Percentiles rank a stretch among this genome's conserved stretches.
These are phyloP conservation scores for Arbacia lixula DNA, from an alignment of 53 echinoderm and acorn worm genomes.

Conservation along the genomic window DNA sequence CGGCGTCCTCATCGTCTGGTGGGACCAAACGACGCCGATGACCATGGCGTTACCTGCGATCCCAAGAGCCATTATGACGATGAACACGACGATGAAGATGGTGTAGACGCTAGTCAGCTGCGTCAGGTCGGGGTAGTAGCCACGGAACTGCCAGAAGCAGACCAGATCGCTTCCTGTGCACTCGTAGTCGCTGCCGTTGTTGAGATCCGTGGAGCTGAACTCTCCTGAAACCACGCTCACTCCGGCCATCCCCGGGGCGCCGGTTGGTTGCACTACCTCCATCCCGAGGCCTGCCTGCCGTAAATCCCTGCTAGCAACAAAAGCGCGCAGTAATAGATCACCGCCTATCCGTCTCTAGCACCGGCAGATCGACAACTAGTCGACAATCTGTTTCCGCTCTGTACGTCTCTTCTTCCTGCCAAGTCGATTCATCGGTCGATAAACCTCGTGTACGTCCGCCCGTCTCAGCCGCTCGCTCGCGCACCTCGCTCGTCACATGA, in stretches of 20 bases:
- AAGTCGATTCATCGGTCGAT: no score
- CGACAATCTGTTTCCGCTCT: no score
- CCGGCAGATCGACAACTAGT: no score
- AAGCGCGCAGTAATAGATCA: no score
- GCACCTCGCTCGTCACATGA: no score
- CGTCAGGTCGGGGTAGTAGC: constrained; percentile 73
- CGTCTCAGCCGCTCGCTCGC: no score
- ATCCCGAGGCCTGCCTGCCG: no score
- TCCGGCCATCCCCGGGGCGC: background rate
- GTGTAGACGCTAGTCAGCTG: constrained; percentile 74
- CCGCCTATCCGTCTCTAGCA: no score
- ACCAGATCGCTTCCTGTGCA: background rate
- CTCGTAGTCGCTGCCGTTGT: background rate
- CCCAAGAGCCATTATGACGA: constrained; percentile 78
- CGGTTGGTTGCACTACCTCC: background rate
- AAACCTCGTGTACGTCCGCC: no score
- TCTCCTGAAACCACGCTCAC: background rate
- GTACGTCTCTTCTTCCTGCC: no score
- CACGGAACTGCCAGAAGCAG: constrained; percentile 53
- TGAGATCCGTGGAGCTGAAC: constrained; percentile 6
- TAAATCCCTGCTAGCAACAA: no score
- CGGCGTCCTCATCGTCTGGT: constrained; percentile 87
- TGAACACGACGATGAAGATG: constrained; percentile 64
- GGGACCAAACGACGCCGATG: constrained; percentile 78
- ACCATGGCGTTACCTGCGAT: constrained; percentile 89